Percentiles rank a stretch among this genome's conserved stretches.
These are phyloP conservation scores for Pachliopta kotzebuea DNA, from an alignment of 2,888 invertebrate species.

Conservation along the genomic window DNA sequence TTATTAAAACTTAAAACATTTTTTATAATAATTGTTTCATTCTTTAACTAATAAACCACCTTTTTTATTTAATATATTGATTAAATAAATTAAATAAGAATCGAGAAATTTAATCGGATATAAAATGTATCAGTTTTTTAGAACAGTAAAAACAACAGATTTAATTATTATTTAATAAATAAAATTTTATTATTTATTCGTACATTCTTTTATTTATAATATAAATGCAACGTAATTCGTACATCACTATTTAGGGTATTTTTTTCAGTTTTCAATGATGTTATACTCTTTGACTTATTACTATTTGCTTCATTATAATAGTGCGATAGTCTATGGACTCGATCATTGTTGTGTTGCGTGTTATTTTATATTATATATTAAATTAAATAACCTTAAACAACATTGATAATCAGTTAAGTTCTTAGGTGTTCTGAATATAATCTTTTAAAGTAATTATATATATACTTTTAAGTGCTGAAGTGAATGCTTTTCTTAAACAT, in stretches of 20 bases:
- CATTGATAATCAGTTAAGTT: not conserved
- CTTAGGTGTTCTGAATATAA: not conserved
- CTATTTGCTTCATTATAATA: not conserved
- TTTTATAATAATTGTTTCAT: no score
- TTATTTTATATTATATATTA: not conserved
- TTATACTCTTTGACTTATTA: not conserved
- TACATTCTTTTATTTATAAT: not conserved
- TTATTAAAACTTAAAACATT: no score
- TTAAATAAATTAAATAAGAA: no score
- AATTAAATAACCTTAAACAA: no score
- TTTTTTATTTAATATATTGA: no score
- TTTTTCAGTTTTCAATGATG: constrained; percentile 1
- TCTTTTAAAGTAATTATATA: not conserved
- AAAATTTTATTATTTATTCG: no score
- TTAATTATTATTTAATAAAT: no score
- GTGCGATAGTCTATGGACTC: constrained; percentile 12
- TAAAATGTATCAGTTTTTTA: no score
- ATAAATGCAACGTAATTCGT: not conserved
- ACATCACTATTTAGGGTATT: constrained; percentile 5
- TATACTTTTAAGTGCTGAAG: not conserved
- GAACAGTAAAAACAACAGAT: no score
- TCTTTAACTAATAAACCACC: no score
- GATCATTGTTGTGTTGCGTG: constrained; percentile 7
- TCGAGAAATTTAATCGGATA: no score
- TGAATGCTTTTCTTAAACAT: not conserved